Evolutionary conservation across 2,113 vertebrate genomes (phyloP), one percentile per base, ranked within the genome.

Genomic region (Callocephalon fimbriatum): DNA sequence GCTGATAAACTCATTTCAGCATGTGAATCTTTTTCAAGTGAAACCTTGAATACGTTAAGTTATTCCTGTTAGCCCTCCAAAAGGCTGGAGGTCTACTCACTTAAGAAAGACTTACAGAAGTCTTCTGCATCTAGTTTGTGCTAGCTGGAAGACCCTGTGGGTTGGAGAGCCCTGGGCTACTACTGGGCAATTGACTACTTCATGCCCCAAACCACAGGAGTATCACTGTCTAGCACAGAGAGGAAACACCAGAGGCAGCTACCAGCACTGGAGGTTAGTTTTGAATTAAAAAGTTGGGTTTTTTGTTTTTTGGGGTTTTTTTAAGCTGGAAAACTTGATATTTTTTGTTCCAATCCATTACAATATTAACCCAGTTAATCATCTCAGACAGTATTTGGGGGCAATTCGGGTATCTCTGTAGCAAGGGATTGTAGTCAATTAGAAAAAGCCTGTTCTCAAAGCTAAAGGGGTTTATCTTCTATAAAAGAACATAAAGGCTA

Each of bases 171-270:
- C 20, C 26, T 9, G 10, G 18, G 27, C 13, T 11, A 29, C 20
- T 0, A 0, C 6, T 32, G 15, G 7, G 22, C 13, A 67, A 4
- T 1, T 14, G 31, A 8, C 16, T 45, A 22, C n/a, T 75, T 22
- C 7, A 1, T 38, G 17, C 26, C 11, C 26, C 35, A 61, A 65
- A 75, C 3, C 35, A 32, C 22, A 27, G 44, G 1, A 65, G 3
- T 27, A 76, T 40, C 32, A 32, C 11, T 68, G 22, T 45, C 31
- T 4, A 13, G 18, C 13, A 12, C 1, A 2, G 75, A 42, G 12
- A n/a, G 4, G 6, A 59, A 76, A 63, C 12, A 68, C 7, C 56
- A 79, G 67, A 44, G 22, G 35, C 38, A 67, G 32, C 38, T n/a
- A 26, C 17, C 37, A 72, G 47, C 66, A 50, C 12, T 22, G 7